These are phyloP conservation scores for Chrosomus eos DNA, from an alignment of 2,797 vertebrate species.

Conservation along the genomic window DNA sequence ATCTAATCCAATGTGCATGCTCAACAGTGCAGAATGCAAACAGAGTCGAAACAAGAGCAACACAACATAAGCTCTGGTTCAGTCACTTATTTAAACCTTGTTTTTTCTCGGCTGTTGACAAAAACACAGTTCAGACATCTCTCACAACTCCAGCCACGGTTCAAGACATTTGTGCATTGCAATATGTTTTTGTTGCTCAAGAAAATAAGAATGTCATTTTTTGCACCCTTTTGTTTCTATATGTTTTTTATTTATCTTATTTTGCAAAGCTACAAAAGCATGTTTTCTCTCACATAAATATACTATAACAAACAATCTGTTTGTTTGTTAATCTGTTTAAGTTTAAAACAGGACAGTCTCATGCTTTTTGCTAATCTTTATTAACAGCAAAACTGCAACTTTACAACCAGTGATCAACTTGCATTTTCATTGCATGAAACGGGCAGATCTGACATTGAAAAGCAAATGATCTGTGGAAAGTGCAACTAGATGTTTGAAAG, in stretches of 20 bases:
- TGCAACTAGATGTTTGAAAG: neutral
- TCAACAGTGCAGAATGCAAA: constrained; percentile 43
- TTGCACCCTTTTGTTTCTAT: neutral
- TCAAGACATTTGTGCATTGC: neutral
- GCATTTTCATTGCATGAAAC: neutral
- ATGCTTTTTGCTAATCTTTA: neutral
- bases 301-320: neutral
- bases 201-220: neutral
- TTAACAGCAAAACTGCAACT: neutral
- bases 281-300: neutral
- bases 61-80: constrained; percentile 6
- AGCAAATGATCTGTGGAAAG: neutral
- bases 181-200: neutral
- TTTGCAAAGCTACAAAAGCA: neutral
- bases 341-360: neutral
- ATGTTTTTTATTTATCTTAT: neutral
- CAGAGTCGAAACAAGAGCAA: constrained; percentile 23
- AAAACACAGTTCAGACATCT: constrained; percentile 18
- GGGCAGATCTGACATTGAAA: neutral
- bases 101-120: constrained; percentile 10
- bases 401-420: neutral
- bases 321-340: neutral
- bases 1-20: constrained; percentile 40
- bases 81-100: constrained; percentile 29
- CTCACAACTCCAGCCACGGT: neutral